Percentiles rank a stretch among this genome's conserved stretches.
These are phyloP conservation scores for Crotalus tigris DNA, from an alignment of 2,113 vertebrate genomes.

Conservation along the genomic window DNA sequence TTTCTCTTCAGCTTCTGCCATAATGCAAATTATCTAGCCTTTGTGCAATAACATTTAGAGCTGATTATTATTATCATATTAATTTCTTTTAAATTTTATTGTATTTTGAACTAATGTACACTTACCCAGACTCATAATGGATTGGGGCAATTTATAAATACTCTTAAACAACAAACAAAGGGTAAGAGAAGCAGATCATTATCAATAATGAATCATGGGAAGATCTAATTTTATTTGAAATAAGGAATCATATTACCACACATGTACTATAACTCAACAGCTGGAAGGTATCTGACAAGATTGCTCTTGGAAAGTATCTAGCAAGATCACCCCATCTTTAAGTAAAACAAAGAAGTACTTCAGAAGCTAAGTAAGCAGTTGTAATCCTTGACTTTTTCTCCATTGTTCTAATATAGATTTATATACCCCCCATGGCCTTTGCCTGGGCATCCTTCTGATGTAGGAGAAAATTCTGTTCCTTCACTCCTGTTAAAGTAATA, in stretches of 20 bases:
- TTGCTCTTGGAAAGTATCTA: not conserved
- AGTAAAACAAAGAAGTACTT: not conserved
- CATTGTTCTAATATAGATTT: not conserved
- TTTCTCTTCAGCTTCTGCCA: not conserved
- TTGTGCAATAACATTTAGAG: not conserved
- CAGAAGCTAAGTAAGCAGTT: not conserved
- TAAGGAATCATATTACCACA: not conserved
- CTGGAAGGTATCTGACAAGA: not conserved
- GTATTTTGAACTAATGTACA: not conserved
- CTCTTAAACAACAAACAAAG: not conserved
- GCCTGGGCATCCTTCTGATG: not conserved
- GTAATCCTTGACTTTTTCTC: not conserved
- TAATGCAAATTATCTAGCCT: not conserved
- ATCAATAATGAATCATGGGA: not conserved
- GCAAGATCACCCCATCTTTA: not conserved
- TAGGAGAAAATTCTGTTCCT: not conserved
- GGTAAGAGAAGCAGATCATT: not conserved
- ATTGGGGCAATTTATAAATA: not conserved
- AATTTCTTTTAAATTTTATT: not conserved
- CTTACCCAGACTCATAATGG: not conserved
- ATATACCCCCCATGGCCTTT: not conserved
- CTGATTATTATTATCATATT: not conserved
- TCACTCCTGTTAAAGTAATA: not conserved
- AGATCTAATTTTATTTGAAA: not conserved
- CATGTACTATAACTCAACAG: not conserved